These are phyloP conservation scores for Seira sanloemensis DNA, from an alignment of 2,888 invertebrate genomes.

Conservation along the genomic window DNA sequence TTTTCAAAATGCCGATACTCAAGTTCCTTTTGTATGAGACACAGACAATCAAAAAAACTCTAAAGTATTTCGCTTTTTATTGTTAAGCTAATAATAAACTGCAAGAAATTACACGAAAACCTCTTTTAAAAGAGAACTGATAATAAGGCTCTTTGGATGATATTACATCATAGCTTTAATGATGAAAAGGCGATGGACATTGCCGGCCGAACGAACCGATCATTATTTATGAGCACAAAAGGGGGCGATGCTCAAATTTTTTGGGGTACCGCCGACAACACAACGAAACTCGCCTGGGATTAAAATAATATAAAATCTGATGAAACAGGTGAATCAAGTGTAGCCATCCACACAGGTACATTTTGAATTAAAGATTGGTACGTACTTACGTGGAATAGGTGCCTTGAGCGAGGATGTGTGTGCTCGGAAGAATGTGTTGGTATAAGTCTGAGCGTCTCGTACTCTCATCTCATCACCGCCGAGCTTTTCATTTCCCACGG, in stretches of 20 bases:
- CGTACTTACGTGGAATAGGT: not conserved
- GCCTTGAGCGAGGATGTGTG: not conserved
- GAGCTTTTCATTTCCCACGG: conserved; percentile 70
- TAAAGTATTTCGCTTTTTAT: too few species aligned
- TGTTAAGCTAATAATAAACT: not conserved
- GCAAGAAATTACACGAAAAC: not conserved
- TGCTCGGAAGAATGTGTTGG: not conserved
- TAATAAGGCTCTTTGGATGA: not conserved
- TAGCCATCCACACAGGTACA: not conserved
- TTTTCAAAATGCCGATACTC: not conserved
- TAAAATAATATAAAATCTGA: conserved; percentile 58
- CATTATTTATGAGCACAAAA: conserved; percentile 73
- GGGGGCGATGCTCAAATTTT: conserved; percentile 71
- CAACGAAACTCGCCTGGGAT: conserved; percentile 41
- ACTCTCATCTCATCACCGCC: not conserved
- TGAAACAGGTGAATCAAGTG: conserved; percentile 31
- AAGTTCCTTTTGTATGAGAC: not conserved
- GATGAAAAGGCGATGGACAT: conserved; percentile 10
- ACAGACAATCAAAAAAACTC: not conserved
- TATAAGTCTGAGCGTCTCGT: conserved; percentile 25
- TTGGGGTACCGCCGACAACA: conserved; percentile 47
- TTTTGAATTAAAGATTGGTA: too few species aligned
- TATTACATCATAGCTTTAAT: conserved; percentile 21
- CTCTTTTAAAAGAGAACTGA: not conserved
- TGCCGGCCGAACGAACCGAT: conserved; percentile 61